Percentiles rank a stretch among this genome's conserved stretches.
Evolutionary conservation across 2,113 vertebrate genomes (phyloP).

Genomic region (Odocoileus hemionus): DNA sequence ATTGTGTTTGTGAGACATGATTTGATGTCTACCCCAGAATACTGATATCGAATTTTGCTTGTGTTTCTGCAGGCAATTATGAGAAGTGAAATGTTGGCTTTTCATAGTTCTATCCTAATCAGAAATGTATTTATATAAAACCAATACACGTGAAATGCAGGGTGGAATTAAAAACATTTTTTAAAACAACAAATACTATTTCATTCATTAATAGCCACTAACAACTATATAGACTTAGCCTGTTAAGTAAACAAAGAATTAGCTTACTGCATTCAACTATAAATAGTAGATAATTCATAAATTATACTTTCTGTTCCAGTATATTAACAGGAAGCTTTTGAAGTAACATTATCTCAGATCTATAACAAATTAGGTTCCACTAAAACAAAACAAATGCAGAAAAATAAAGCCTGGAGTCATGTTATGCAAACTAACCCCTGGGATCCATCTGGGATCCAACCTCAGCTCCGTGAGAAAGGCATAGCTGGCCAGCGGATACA

Average conservation of each 20-base stretch:
- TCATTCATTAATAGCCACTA: conserved; percentile 23
- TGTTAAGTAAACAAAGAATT: conserved; percentile 14
- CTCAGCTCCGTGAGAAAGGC: background rate
- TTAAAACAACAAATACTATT: background rate
- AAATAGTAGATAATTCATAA: conserved; percentile 36
- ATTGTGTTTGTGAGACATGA: background rate
- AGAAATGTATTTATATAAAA: conserved; percentile 2
- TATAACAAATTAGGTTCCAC: conserved; percentile 16
- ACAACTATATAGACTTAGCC: conserved; percentile 9
- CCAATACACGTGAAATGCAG: background rate
- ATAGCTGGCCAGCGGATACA: background rate
- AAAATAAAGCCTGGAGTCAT: background rate
- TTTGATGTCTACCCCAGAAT: background rate
- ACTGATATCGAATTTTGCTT: background rate
- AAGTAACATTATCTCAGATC: background rate
- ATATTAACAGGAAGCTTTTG: conserved; percentile 7
- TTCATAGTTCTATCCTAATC: conserved; percentile 9
- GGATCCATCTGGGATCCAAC: background rate
- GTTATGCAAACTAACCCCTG: background rate
- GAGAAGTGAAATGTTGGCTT: conserved; percentile 14
- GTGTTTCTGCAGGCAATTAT: background rate
- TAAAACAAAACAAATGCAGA: background rate
- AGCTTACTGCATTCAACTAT: conserved; percentile 3
- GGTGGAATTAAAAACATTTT: background rate
- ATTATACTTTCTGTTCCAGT: background rate